Base-by-base conservation (phyloP, 2,888 invertebrate species). In the Agrochola circellaris region DNA sequence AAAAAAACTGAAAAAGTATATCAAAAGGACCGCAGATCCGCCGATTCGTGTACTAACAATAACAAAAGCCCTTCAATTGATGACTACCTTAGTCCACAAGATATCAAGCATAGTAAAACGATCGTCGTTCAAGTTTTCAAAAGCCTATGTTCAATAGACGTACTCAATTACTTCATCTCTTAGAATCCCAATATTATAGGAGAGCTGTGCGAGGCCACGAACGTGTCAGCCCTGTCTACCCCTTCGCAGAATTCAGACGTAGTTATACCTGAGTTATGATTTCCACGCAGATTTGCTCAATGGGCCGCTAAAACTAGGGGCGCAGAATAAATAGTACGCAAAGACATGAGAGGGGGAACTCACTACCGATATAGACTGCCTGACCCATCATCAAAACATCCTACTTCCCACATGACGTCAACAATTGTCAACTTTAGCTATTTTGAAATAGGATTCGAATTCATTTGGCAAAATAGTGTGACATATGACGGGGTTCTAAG, bases 271-370 rank as follows among this genome's bases (percentile, higher is more conserved):
- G 84, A 87, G 77, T 87, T 85, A 87, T 85, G 83, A 87, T 90
- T 89, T 90, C 87, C 87, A 87, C 71, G 73, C 86, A 85, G 77
- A 83, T 91, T 89, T 92, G 90, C 92, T 94, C 92, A 94, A 94
- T 94, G 93, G 86, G 86, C 89, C 83, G 90, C 87, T 82, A 78
- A 91, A 93, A 91, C 89, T 90, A 89, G 90, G 92, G 92, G 90
- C 89, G 86, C 85, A 88, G 90, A 91, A 92, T 91, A 94, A 93
- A 94, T 94, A 94, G 93, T 94, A 93, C 92, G 90, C 88, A 89
- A 91, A 90, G 89, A 89, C 90, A 82, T 81, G 82, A 85, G 89
- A 90, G 89, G 89, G 89, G 89, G 83, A 88, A 81, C 87, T 82
- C 87, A 83, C 87, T 90, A 93, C 94, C 88, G 90, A 94, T 94